Evolutionary conservation across 2,113 vertebrate genomes (phyloP).

Genomic region (Marcusenius ussheri): DNA sequence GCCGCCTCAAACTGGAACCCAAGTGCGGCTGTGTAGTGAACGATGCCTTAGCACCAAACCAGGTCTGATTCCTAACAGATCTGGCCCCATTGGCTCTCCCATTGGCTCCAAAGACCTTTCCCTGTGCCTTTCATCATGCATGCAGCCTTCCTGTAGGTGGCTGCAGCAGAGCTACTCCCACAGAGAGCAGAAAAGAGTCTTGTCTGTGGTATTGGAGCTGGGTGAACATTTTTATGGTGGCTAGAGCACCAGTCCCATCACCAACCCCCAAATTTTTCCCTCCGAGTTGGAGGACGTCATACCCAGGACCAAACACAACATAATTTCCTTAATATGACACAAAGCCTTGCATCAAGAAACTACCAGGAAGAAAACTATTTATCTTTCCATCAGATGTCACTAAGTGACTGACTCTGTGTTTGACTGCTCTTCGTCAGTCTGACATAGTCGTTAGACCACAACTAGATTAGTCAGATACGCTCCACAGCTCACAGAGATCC

Average conservation of each 20-base stretch:
- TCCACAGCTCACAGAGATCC: background rate
- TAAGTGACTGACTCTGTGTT: background rate
- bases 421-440: background rate
- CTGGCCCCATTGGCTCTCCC: too few relatives aligned
- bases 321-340: background rate
- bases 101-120: too few relatives aligned
- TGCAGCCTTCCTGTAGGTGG: background rate
- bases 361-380: background rate
- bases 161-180: too few relatives aligned
- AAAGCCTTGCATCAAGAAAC: background rate
- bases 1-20: background rate
- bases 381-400: constrained; percentile 22
- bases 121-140: background rate
- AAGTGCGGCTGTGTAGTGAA: background rate
- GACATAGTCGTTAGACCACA: background rate
- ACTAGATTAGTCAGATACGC: background rate
- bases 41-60: background rate
- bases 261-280: background rate
- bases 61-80: background rate
- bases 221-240: background rate
- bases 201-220: background rate
- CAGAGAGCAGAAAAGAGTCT: too few relatives aligned
- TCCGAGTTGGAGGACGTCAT: background rate
- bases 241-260: too few relatives aligned
- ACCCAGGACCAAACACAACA: background rate